These are phyloP conservation scores for Opisthocomus hoazin DNA, from an alignment of 2,113 vertebrate genomes.

Conservation along the genomic window DNA sequence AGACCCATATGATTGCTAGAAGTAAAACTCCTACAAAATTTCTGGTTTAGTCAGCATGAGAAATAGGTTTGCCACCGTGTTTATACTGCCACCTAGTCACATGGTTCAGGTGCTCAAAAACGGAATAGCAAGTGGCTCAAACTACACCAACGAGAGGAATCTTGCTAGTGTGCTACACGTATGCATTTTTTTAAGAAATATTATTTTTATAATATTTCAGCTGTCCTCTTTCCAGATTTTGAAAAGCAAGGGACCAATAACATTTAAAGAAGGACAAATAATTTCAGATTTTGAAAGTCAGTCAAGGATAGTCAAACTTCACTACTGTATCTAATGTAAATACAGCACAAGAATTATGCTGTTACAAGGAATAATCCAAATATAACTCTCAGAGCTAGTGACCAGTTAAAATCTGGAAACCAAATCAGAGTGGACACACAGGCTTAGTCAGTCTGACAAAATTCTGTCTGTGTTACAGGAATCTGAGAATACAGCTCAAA, in stretches of 20 bases:
- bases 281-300: background rate
- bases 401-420: background rate
- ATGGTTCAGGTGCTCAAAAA: background rate
- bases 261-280: background rate
- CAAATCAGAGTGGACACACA: background rate
- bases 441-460: background rate
- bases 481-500: background rate
- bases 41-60: background rate
- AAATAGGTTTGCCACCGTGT: background rate
- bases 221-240: background rate
- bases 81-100: background rate
- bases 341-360: background rate
- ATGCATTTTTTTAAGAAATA: background rate
- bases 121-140: background rate
- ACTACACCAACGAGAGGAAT: background rate
- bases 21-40: background rate
- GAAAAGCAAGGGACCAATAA: background rate
- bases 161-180: background rate
- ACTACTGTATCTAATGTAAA: background rate
- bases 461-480: background rate
- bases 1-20: background rate
- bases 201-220: background rate
- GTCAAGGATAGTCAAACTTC: background rate
- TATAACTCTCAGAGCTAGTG: background rate
- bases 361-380: background rate